phyloP scores from a whole-genome alignment of 2,888 invertebrate species.

The Zygogramma bicolorata region DNA sequence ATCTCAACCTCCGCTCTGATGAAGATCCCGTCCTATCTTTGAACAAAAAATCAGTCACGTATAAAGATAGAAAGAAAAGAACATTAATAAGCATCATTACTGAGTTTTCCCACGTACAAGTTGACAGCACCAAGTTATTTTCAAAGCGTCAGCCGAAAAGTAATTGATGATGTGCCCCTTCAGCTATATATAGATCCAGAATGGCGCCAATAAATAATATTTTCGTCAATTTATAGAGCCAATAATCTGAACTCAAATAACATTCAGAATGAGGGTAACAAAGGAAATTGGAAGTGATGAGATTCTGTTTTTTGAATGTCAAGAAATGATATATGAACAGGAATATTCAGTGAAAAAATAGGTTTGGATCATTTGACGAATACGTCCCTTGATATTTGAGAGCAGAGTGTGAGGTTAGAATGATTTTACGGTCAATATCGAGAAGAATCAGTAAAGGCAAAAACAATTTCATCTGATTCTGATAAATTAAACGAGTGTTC shows the following conservation, averaged over 20 bases:
- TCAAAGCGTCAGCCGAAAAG: slow-evolving; percentile 17
- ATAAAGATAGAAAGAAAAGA: slow-evolving; percentile 2
- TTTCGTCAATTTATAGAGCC: background rate
- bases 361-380: too few relatives aligned
- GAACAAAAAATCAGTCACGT: background rate
- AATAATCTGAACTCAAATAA: background rate
- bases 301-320: background rate
- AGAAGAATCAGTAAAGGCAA: too few relatives aligned
- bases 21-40: background rate
- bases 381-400: too few relatives aligned
- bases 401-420: too few relatives aligned
- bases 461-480: too few relatives aligned
- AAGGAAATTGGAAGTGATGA: background rate
- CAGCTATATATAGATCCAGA: slow-evolving; percentile 9
- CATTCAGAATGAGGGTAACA: background rate
- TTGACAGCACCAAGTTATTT: slow-evolving; percentile 17
- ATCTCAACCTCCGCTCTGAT: background rate
- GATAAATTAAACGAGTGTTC: too few relatives aligned
- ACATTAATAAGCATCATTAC: slow-evolving; percentile 23
- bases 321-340: background rate
- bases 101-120: slow-evolving; percentile 9
- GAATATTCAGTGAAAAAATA: background rate
- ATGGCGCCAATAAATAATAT: slow-evolving; percentile 16
- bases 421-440: too few relatives aligned
- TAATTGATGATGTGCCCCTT: slow-evolving; percentile 19